Evolutionary conservation across 2,888 invertebrate genomes (phyloP), one percentile per base, ranked within the genome.

Genomic region (Lasioglossum leucozonium): DNA sequence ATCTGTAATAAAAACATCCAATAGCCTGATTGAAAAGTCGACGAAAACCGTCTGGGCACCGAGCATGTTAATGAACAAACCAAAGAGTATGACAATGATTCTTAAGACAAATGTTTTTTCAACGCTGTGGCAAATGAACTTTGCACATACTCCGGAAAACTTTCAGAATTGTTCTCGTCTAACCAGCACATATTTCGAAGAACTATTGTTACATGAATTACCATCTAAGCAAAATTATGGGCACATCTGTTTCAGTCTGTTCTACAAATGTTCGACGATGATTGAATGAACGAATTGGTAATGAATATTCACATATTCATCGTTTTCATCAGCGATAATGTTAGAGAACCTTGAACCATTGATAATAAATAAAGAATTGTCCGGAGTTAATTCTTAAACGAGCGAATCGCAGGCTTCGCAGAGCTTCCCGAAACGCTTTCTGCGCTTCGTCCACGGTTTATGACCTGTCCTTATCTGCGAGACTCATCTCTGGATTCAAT

Each of bases 391-490:
- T 51, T 51, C 3, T 51, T 51, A 22, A 51, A 22, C 10, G 22
- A 22, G 51, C 42, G 42, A 37, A 76, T 71, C 40, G 30, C 55
- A 26, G 30, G 47, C 40, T 72, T 55, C 34, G 44, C 58, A 6
- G 26, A 62, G 58, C 26, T 62, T 62, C 58, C 6, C 58, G 58
- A 77, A 74, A 85, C 79, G 85, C 84, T 85, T 84, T 85, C 79
- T 80, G 84, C 85, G 72, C 44, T 8, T 51, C 47, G 47, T n/a
- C 18, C 44, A 58, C 34, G 6, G n/a, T 26, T 62, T 62, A 62
- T n/a, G 42, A 62, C 30, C 77, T 44, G 55, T 26, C 1, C n/a
- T 75, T 79, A 78, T 85, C 76, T 1, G 30, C 6, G 2, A 6
- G 30, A 71, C 44, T 80, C 47, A 79, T 81, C 78, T 65, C 76